A percentile compares a stretch with the other conserved stretches of the same genome.
phyloP scores from a whole-genome alignment of 64 coral and sea anemone species.

The Hydrozoanthus tunicans region DNA sequence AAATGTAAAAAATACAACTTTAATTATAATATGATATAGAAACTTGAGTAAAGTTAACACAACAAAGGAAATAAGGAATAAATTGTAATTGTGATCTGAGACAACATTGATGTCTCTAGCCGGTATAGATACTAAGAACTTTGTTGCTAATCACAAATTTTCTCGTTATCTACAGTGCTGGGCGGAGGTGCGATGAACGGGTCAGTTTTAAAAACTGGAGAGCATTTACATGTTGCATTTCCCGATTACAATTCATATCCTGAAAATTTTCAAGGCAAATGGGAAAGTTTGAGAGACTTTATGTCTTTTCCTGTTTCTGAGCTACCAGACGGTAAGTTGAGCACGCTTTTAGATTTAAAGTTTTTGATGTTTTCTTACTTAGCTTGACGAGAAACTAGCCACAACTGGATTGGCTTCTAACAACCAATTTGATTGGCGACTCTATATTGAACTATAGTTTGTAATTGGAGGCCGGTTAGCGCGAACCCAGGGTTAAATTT shows the following conservation, averaged over 20 bases:
- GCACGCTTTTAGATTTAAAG: neutral
- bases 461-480: no score
- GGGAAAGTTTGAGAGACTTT: conserved; percentile 20
- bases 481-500: no score
- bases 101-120: no score
- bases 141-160: neutral
- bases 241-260: conserved; percentile 33
- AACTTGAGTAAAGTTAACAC: no score
- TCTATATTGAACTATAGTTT: no score
- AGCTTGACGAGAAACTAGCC: neutral
- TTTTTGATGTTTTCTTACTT: neutral
- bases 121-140: no score
- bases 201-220: conserved; percentile 13
- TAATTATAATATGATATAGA: no score
- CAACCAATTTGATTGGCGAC: no score
- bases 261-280: conserved; percentile 14
- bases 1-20: no score
- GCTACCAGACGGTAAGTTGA: conserved; percentile 28
- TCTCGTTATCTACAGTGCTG: neutral
- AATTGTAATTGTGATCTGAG: no score
- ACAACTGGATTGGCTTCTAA: neutral
- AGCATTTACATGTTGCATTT: neutral
- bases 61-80: no score
- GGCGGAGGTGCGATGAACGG: conserved; percentile 31
- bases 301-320: conserved; percentile 30